Evolutionary conservation across 2,113 vertebrate genomes (phyloP).

Genomic region (Cavia aperea): DNA sequence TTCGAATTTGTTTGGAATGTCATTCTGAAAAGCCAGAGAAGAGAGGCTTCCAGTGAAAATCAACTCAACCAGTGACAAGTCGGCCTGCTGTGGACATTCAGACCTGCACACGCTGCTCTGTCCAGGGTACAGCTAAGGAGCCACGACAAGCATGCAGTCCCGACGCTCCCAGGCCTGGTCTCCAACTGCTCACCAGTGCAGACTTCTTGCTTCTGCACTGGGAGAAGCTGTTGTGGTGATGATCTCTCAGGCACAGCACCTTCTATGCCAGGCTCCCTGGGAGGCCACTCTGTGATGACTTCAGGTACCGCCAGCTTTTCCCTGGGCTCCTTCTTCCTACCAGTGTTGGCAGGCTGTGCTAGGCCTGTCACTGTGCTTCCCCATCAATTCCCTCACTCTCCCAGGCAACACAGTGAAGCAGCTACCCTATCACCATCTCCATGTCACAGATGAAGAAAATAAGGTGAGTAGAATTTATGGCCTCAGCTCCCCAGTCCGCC

Average conservation of each 20-base stretch:
- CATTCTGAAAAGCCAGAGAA: conserved; percentile 76
- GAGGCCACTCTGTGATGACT: not conserved
- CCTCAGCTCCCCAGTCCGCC: not conserved
- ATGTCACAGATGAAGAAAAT: not conserved
- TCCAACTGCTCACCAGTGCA: not conserved
- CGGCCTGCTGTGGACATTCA: not conserved
- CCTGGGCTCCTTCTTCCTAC: not conserved
- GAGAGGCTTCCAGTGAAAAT: not conserved
- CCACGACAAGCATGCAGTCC: not conserved
- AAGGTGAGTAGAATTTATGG: not conserved
- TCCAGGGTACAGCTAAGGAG: not conserved
- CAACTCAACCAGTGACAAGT: not conserved
- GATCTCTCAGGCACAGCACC: not conserved
- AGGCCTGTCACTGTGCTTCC: not conserved
- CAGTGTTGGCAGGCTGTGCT: not conserved
- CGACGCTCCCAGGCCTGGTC: not conserved
- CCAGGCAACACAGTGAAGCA: not conserved
- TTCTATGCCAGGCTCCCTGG: not conserved
- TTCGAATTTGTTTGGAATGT: conserved; percentile 97
- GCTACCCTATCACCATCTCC: too few species aligned
- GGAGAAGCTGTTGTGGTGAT: not conserved
- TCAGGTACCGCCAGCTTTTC: not conserved
- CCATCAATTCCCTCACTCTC: not conserved
- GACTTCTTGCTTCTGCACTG: not conserved
- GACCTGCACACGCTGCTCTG: not conserved